Conservation (phyloP, 2,888 invertebrate genomes). For the Drosophila prostipennis region DNA sequence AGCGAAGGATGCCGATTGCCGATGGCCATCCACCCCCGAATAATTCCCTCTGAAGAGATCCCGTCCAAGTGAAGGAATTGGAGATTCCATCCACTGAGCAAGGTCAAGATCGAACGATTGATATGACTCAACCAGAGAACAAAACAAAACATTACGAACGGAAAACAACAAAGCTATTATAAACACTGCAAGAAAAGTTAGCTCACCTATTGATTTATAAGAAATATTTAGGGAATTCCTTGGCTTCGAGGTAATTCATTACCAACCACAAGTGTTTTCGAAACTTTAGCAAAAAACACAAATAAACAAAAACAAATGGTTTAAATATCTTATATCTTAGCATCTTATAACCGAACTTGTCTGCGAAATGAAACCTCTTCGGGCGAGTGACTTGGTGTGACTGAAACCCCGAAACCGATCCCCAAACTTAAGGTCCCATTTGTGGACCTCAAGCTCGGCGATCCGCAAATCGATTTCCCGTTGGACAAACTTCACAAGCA, state of each 20-base stretch:
- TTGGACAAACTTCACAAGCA: slow-evolving; percentile 39
- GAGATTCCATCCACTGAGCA: background rate
- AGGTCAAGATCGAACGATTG: slow-evolving; percentile 28
- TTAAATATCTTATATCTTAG: background rate
- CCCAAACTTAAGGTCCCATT: background rate
- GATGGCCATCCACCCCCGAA: background rate
- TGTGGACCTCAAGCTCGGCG: slow-evolving; percentile 3
- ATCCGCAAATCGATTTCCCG: slow-evolving; percentile 35
- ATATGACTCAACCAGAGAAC: background rate
- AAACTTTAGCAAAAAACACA: background rate
- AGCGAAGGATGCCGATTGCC: slow-evolving; percentile 9
- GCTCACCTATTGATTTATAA: background rate
- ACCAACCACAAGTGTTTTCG: background rate
- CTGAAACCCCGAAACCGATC: slow-evolving; percentile 4
- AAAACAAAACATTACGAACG: slow-evolving; percentile 5
- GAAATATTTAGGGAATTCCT: too few species aligned
- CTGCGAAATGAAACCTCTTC: background rate
- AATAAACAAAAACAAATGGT: background rate
- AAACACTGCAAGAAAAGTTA: slow-evolving; percentile 1
- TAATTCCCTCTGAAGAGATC: background rate
- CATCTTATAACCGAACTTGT: too few species aligned
- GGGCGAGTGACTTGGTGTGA: too few species aligned
- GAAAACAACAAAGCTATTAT: slow-evolving; percentile 5
- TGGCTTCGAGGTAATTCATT: background rate
- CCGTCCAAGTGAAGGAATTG: slow-evolving; percentile 4